phyloP scores from a whole-genome alignment of 2,797 vertebrate species.

The Podarcis lilfordi region DNA sequence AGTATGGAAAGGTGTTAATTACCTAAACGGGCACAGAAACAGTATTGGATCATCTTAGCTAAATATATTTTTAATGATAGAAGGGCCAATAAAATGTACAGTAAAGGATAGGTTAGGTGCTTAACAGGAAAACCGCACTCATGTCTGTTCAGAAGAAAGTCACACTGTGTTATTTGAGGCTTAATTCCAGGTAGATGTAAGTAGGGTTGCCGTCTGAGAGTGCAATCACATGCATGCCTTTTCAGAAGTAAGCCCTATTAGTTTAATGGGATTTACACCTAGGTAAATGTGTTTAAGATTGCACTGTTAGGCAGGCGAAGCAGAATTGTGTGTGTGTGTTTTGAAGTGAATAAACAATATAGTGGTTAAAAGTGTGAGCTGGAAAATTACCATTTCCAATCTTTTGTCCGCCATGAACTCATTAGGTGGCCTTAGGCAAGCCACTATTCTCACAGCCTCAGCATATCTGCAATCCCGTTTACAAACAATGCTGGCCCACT shows the following conservation, averaged over 20 bases:
- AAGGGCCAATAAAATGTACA: background rate
- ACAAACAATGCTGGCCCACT: background rate
- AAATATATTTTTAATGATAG: slow-evolving; percentile 10
- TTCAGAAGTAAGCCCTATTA: background rate
- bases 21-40: slow-evolving; percentile 19
- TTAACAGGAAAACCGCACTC: background rate
- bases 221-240: background rate
- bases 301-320: background rate
- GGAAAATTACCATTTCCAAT: background rate
- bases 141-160: background rate
- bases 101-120: background rate
- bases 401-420: background rate
- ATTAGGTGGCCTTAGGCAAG: background rate
- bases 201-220: background rate
- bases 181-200: background rate
- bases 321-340: background rate
- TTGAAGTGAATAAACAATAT: background rate
- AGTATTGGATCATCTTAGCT: slow-evolving; percentile 12
- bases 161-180: background rate
- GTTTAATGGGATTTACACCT: background rate
- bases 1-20: slow-evolving; percentile 29
- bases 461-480: background rate
- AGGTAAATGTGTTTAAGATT: background rate
- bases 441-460: background rate
- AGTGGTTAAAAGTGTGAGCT: background rate